Base-by-base conservation (phyloP, 2,797 vertebrate species). In the Euphonia xanthogaster region DNA sequence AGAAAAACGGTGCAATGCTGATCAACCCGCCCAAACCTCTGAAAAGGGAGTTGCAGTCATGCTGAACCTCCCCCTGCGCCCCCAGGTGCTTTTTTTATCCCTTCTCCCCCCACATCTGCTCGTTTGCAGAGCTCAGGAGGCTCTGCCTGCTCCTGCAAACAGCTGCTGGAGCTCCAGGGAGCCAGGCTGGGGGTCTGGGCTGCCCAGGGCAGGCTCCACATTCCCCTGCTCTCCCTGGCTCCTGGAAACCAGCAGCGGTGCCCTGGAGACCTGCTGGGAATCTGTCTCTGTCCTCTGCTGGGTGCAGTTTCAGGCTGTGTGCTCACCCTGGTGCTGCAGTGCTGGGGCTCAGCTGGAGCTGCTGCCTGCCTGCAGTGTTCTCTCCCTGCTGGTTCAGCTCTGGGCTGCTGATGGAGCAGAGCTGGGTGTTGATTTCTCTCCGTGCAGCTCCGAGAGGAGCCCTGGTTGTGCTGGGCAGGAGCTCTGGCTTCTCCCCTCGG, bases 21-120 rank as follows among this genome's bases (percentile, higher is more conserved):
- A 95, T 95, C 90, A 90, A 83, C 91, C 95, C 94, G 87, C 96
- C 96, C 95, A 94, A 94, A 93, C 90, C 96, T 65, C 94, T 91
- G 94, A 57, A 88, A 74, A 93, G 94, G 96, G 96, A 97, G 96
- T 88, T 80, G 94, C 94, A 97, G 94, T 97, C 96, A 97, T 65
- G 85, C 95, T 35, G 94, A 97, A 85, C 95, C 95, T 94, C 95
- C 95, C 96, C 94, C 85, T 0, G 88, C 93, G 66, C 95, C 96
- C 96, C 96, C 96, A 90, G 53, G 55, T 55, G 89, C 94, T 97
- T 95, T 95, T 97, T 97, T 96, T 96, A 97, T 86, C 94, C 68
- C 42, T 20, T 93, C 82, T 24, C 91, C 93, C 96, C 95, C 95
- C 89, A 97, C 95, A 95, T 90, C 87, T 94, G 95, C 93, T 94